Evolutionary conservation across 2,797 vertebrate species (phyloP), one percentile per base, ranked within the genome.

Genomic region (Kryptolebias ocellatus): DNA sequence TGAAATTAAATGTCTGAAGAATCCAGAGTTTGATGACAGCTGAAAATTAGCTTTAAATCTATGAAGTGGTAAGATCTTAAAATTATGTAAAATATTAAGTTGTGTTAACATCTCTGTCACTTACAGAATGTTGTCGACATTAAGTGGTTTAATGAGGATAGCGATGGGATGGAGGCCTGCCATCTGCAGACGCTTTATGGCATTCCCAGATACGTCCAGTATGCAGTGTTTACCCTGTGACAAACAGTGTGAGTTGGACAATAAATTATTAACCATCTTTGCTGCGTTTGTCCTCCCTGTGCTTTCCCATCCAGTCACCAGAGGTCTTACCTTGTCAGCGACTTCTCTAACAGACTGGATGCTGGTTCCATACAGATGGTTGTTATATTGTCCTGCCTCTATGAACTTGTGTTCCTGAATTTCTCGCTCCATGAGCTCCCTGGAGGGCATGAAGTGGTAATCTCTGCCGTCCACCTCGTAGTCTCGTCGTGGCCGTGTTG

Each of bases 351-450:
- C 98, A 20, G 97, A 99, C 60, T 98, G 97, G 70, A 99, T 95
- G 70, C 98, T 99, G 71, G 98, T 99, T 72, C 98, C 98, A 68
- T 99, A 99, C 18, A 99, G 95, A 56, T 99, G 98, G 84, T 94
- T 96, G 92, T 99, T 99, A 81, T 99, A 99, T 82, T 99, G 97
- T 18, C 98, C 98, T 7, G 98, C 98, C 90, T 99, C 97, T 37
- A 99, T 99, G 88, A 99, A 99, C 84, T 96, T 96, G 92, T 99
- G 97, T 80, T 99, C 97, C 81, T 99, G 97, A 76, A 99, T 99
- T 87, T 99, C 97, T 76, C 91, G 94, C 88, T 99, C 98, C 98
- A 99, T 99, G 68, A 96, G 95, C 58, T 99, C 98, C 88, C 97
- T 95, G 65, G 97, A 98, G 72, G 94, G 91, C 85, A 99, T 96